Base-by-base conservation (phyloP, 1,140 invertebrate species). In the Drosophila sproati region DNA sequence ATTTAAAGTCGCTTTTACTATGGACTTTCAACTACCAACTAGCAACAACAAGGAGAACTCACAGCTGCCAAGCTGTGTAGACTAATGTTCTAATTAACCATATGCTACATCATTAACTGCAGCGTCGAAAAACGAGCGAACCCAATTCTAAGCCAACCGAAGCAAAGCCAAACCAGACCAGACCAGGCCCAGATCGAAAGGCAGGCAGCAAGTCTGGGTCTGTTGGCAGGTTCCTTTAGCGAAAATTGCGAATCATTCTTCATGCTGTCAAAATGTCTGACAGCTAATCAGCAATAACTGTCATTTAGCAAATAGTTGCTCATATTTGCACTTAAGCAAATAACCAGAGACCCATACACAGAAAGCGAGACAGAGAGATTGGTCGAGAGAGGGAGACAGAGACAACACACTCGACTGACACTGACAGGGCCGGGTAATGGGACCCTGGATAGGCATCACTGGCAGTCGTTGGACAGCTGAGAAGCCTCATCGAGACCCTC, bases 281-380 rank as follows among this genome's bases (percentile, higher is more conserved):
- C 85, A 89, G 85, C 81, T 89, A 90, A 89, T 89, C 85, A 89
- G 85, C 86, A 90, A 89, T 89, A 89, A 89, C 80, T 90, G 85
- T 89, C 85, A 81, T 89, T 89, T 89, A 89, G 85, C 85, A 89
- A 89, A 90, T 89, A 89, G 85, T 89, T 89, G 86, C 86, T 89
- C 85, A 89, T 90, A 89, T 90, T 89, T 89, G 86, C 86, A 89
- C 86, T 89, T 89, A 89, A 89, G 86, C 85, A 85, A 89, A 89
- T 89, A 89, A 76, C 81, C 85, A 69, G 54, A 45, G 63, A 63
- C 50, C 31, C 52, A 28, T 12, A 62, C 31, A 61, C 45, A 41
- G 43, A 37, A 20, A 47, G 3, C 5, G n/a, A 39, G 32, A 48
- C 6, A 39, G 37, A 61, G 12, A 41, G 29, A 63, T 20, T 20